Percentiles rank a stretch among this genome's conserved stretches.
phyloP scores from a whole-genome alignment of 1,140 invertebrate genomes.

The Trichomalopsis sarcophagae region DNA sequence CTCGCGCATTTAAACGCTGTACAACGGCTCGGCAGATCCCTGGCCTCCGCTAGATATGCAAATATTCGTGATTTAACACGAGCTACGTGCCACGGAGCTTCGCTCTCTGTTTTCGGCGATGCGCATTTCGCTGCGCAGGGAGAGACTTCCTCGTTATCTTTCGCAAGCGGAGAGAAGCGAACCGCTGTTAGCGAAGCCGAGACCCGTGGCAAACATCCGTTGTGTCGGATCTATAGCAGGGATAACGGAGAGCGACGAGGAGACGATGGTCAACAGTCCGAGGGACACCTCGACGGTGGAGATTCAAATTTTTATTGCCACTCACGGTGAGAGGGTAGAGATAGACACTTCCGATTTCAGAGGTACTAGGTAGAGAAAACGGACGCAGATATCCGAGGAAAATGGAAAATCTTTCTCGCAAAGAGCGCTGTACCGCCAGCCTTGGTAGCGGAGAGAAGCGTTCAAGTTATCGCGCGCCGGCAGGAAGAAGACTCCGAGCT shows the following conservation, averaged over 20 bases:
- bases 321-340: too few species aligned
- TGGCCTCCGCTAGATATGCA: not conserved
- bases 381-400: too few species aligned
- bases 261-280: too few species aligned
- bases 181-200: not conserved
- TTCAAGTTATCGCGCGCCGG: not conserved
- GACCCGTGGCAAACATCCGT: not conserved
- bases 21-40: not conserved
- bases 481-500: not conserved
- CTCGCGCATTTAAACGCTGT: not conserved
- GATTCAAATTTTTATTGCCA: too few species aligned
- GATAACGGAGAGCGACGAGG: not conserved
- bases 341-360: too few species aligned
- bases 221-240: not conserved
- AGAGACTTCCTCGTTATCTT: not conserved
- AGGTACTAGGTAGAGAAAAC: too few species aligned
- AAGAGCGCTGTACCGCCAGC: not conserved
- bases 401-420: too few species aligned
- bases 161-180: not conserved
- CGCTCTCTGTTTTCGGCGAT: not conserved
- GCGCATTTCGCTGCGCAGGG: not conserved
- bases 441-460: not conserved
- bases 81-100: not conserved
- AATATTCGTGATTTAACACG: slow-evolving; percentile 9
- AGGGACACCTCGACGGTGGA: too few species aligned